Evolutionary conservation across 2,888 invertebrate genomes (phyloP), one percentile per base, ranked within the genome.

Genomic region (Pristionchus entomophagus): DNA sequence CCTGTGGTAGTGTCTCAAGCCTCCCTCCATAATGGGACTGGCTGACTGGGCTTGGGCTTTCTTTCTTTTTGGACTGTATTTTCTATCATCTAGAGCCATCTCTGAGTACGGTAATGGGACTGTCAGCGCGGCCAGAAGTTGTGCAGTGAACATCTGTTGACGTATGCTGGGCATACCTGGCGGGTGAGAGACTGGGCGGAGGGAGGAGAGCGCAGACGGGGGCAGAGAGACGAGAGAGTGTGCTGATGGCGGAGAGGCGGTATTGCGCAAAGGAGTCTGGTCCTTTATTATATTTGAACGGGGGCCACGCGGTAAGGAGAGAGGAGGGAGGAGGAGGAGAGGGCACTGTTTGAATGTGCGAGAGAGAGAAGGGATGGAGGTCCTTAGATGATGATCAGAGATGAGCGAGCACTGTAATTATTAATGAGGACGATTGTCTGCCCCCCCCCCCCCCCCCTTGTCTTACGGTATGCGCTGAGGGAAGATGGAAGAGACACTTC

Each of bases 211-310:
- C 6, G 32, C 32, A 22, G 78, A 80, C n/a, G n/a, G 29, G 32
- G 78, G 2, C 32, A 80, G 78, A 51, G 78, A 32, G 78, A 51
- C 73, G 78, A 80, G 78, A 51, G 78, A 80, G 78, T 41, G 51
- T 29, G 49, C 12, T 22, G 14, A 12, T 12, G 41, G 73, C 12
- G 6, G 73, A 73, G 73, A 73, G 73, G 41, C 73, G 73, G 73
- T 49, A 80, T 80, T 51, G 78, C 51, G 78, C 49, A 80, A 80
- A 80, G 78, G 78, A 12, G 32, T 29, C 49, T 80, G 78, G 78
- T 51, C 78, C 73, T 73, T 35, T 73, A 73, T 73, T 73, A 73
- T 73, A 73, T 73, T 73, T 73, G 73, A 73, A 49, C 78, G 78
- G 35, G 78, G n/a, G n/a, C n/a, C n/a, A n/a, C n/a, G n/a, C n/a